phyloP scores from a whole-genome alignment of 2,888 invertebrate genomes.

The Rhamnusium bicolor region DNA sequence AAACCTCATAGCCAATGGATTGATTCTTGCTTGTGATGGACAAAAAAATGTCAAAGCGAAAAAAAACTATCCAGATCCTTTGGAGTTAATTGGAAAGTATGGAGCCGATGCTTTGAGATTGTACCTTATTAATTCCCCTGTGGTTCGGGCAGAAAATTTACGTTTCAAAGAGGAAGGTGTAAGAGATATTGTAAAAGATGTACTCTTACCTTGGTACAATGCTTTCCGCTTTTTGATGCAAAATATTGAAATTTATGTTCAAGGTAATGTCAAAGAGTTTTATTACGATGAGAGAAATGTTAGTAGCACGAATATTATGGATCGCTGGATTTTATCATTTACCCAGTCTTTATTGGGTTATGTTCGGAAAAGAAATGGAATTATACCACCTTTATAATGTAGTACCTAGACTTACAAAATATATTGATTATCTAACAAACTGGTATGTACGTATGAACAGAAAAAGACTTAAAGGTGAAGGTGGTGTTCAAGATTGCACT shows the following conservation, averaged over 20 bases:
- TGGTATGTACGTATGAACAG: constrained; percentile 99
- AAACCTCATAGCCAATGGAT: constrained; percentile 96
- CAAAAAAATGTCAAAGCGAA: constrained; percentile 99
- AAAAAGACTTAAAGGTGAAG: constrained; percentile 93
- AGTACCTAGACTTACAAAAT: constrained; percentile 93
- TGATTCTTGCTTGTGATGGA: constrained; percentile 96
- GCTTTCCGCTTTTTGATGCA: constrained; percentile 95
- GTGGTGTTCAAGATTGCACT: constrained; percentile 85
- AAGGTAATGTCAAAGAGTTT: constrained; percentile 72
- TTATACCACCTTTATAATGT: constrained; percentile 96
- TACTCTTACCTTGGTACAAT: constrained; percentile 97
- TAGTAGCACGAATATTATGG: constrained; percentile 86
- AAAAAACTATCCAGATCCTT: constrained; percentile 99
- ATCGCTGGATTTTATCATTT: constrained; percentile 97
- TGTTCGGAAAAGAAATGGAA: constrained; percentile 93
- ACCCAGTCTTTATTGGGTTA: constrained; percentile 93
- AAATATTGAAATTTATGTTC: constrained; percentile 88
- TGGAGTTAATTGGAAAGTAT: constrained; percentile 91
- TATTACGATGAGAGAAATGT: constrained; percentile 66
- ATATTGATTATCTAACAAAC: constrained; percentile 97
- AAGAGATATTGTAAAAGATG: constrained; percentile 95
- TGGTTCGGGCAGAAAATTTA: constrained; percentile 96
- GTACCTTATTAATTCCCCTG: constrained; percentile 98
- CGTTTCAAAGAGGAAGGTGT: constrained; percentile 98
- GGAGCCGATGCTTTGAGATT: constrained; percentile 97